Evolutionary conservation across 2,888 invertebrate genomes (phyloP).

Genomic region (Himalopsyche tibetana): DNA sequence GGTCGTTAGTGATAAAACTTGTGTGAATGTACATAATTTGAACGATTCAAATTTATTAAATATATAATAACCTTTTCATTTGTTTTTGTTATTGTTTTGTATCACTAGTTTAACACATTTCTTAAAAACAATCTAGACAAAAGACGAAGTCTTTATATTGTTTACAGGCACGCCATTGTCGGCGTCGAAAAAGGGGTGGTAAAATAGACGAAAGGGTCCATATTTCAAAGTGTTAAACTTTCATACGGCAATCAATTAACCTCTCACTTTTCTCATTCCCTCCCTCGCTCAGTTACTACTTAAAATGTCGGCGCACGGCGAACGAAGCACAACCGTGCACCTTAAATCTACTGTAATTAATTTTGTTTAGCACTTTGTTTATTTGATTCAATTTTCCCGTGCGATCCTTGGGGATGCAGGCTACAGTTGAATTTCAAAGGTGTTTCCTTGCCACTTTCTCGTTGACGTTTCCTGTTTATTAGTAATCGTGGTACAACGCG

Average conservation of each 20-base stretch:
- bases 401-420: neutral
- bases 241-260: slow-evolving; percentile 66
- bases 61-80: no score
- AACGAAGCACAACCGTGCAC: slow-evolving; percentile 54
- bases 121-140: neutral
- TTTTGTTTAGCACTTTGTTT: slow-evolving; percentile 66
- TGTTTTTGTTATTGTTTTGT: no score
- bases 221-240: slow-evolving; percentile 66
- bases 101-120: no score
- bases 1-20: neutral
- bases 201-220: slow-evolving; percentile 51
- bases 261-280: slow-evolving; percentile 59
- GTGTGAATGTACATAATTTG: no score
- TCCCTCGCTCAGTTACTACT: neutral
- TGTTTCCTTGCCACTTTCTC: neutral
- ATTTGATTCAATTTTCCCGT: slow-evolving; percentile 63
- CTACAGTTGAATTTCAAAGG: slow-evolving; percentile 1
- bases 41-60: no score
- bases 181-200: neutral
- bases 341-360: slow-evolving; percentile 66
- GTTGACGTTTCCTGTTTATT: neutral
- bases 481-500: neutral
- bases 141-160: neutral
- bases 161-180: neutral
- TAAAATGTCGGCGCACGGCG: slow-evolving; percentile 21